Evolutionary conservation across 2,888 invertebrate species (phyloP).

Genomic region (Rhagophthalmus giganteus): DNA sequence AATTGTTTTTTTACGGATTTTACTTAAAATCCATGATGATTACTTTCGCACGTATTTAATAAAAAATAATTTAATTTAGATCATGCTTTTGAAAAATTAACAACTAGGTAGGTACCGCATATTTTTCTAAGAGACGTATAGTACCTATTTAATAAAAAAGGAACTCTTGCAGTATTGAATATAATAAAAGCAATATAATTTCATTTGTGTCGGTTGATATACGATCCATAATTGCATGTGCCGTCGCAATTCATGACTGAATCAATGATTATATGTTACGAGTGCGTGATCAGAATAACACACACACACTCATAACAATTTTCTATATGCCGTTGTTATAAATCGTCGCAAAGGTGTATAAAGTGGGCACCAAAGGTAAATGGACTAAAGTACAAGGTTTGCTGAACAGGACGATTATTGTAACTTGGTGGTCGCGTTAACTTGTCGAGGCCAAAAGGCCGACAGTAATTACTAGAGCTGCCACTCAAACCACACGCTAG

Average conservation of each 20-base stretch:
- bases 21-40: too few relatives aligned
- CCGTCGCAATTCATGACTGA: conserved; percentile 47
- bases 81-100: too few relatives aligned
- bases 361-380: conserved; percentile 20
- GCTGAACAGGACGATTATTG: conserved; percentile 29
- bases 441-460: conserved; percentile 43
- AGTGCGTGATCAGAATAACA: conserved; percentile 47
- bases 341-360: conserved; percentile 28
- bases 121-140: too few relatives aligned
- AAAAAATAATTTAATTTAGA: too few relatives aligned
- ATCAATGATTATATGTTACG: conserved; percentile 45
- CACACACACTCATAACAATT: conserved; percentile 44
- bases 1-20: too few relatives aligned
- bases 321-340: conserved; percentile 40
- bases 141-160: too few relatives aligned
- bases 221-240: conserved; percentile 52
- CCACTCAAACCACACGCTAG: conserved; percentile 53
- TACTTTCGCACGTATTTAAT: too few relatives aligned
- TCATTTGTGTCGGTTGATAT: conserved; percentile 51
- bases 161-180: conserved; percentile 18
- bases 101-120: too few relatives aligned
- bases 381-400: conserved; percentile 26
- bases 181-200: conserved; percentile 49
- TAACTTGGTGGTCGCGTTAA: conserved; percentile 31
- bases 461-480: conserved; percentile 53